Evolutionary conservation across 2,113 vertebrate species (phyloP).

Genomic region (Cyrtonyx montezumae): DNA sequence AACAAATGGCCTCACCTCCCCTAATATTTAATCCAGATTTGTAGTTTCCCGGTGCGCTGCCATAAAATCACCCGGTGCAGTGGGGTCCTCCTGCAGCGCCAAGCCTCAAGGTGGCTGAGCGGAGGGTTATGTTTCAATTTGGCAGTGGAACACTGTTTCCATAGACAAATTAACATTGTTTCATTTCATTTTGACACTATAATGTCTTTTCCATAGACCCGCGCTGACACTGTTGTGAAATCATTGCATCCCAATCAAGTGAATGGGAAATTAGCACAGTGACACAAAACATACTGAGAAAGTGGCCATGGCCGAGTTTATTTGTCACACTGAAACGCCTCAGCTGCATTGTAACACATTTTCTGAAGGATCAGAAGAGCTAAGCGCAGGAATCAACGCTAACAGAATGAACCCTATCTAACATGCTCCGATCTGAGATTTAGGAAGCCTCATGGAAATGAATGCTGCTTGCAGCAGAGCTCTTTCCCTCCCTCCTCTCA

Average conservation of each 20-base stretch:
- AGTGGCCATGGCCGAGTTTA: slow-evolving; percentile 33
- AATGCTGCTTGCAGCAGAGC: not conserved
- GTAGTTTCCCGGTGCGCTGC: not conserved
- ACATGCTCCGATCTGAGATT: not conserved
- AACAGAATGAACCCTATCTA: not conserved
- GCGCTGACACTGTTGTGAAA: slow-evolving; percentile 67
- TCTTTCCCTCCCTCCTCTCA: not conserved
- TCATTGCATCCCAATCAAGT: slow-evolving; percentile 62
- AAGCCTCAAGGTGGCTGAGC: slow-evolving; percentile 57
- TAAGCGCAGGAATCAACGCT: not conserved
- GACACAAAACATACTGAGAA: slow-evolving; percentile 59
- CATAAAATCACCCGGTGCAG: slow-evolving; percentile 8
- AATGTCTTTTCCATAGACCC: slow-evolving; percentile 75
- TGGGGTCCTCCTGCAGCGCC: slow-evolving; percentile 31
- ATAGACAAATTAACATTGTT: slow-evolving; percentile 73
- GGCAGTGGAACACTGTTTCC: slow-evolving; percentile 59
- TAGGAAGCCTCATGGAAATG: not conserved
- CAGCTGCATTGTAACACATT: not conserved
- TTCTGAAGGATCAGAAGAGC: slow-evolving; percentile 19
- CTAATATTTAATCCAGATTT: slow-evolving; percentile 57
- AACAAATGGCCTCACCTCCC: slow-evolving; percentile 17
- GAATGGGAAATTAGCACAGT: slow-evolving; percentile 46
- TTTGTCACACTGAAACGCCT: slow-evolving; percentile 55
- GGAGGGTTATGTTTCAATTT: slow-evolving; percentile 64
- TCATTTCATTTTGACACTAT: slow-evolving; percentile 68